phyloP scores from a whole-genome alignment of 2,113 vertebrate genomes.

The Lepisosteus oculatus region DNA sequence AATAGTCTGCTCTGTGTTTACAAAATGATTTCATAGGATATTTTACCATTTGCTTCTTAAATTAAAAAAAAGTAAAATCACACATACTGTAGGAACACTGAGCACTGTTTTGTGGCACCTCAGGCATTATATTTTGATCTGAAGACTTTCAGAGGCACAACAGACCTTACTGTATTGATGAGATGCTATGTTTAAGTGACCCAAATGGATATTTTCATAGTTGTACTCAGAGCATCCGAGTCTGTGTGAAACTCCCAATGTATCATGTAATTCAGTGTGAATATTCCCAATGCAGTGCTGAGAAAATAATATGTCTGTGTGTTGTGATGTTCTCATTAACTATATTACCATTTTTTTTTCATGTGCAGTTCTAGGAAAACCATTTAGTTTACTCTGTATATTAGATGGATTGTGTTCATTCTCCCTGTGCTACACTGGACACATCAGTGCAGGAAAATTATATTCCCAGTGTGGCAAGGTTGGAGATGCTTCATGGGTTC shows the following conservation, averaged over 20 bases:
- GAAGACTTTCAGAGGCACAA: too few species aligned
- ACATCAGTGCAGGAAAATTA: background rate
- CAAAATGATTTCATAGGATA: too few species aligned
- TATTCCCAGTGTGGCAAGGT: background rate
- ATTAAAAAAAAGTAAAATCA: too few species aligned
- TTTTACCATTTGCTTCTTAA: too few species aligned
- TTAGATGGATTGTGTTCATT: background rate
- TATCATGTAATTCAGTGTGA: background rate
- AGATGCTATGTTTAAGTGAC: background rate
- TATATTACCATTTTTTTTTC: conserved; percentile 3
- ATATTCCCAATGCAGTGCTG: background rate
- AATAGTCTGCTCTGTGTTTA: too few species aligned
- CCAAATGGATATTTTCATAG: conserved; percentile 4
- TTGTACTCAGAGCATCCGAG: background rate
- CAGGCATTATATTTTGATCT: too few species aligned
- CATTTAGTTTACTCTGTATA: conserved; percentile 7
- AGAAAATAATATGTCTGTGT: conserved; percentile 5
- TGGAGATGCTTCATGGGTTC: background rate
- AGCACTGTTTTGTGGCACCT: too few species aligned
- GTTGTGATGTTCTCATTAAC: conserved; percentile 5
- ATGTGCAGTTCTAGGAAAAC: background rate
- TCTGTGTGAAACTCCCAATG: background rate
- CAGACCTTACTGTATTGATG: too few species aligned
- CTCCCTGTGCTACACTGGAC: background rate
- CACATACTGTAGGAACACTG: too few species aligned